Percentiles rank a stretch among this genome's conserved stretches.
These are phyloP conservation scores for Gallinago media DNA, from an alignment of 2,113 vertebrate species.

Conservation along the genomic window DNA sequence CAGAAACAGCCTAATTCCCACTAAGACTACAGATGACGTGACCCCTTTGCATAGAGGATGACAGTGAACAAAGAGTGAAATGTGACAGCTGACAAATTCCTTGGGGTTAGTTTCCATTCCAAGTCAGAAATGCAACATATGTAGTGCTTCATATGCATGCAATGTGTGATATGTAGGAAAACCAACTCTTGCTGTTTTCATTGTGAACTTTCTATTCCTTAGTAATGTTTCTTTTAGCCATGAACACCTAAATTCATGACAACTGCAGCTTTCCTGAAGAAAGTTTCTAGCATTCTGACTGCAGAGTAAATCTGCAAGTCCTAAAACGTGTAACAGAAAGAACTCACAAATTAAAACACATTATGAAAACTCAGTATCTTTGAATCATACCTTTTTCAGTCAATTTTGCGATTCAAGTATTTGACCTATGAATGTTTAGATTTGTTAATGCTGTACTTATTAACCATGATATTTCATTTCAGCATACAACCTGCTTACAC, in stretches of 20 bases:
- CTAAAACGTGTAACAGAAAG: neutral
- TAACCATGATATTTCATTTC: neutral
- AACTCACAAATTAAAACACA: neutral
- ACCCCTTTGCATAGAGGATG: neutral
- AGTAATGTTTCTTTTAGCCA: neutral
- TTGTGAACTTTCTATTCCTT: neutral
- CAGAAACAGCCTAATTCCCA: neutral
- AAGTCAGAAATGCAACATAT: neutral
- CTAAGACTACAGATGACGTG: neutral
- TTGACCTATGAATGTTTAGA: neutral
- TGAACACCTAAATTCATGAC: neutral
- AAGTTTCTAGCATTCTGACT: neutral
- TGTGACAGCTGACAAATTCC: neutral
- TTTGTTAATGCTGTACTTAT: neutral
- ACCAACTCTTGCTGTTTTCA: neutral
- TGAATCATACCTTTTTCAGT: neutral
- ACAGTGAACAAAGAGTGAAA: neutral
- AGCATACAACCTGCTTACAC: rapidly evolving
- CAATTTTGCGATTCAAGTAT: neutral
- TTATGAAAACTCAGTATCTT: neutral
- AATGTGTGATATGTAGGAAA: neutral
- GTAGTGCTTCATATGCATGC: neutral
- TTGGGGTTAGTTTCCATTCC: neutral
- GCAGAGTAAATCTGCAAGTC: neutral
- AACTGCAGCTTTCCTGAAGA: neutral